Conservation (phyloP, 2,113 vertebrate species). For the Origma solitaria region DNA sequence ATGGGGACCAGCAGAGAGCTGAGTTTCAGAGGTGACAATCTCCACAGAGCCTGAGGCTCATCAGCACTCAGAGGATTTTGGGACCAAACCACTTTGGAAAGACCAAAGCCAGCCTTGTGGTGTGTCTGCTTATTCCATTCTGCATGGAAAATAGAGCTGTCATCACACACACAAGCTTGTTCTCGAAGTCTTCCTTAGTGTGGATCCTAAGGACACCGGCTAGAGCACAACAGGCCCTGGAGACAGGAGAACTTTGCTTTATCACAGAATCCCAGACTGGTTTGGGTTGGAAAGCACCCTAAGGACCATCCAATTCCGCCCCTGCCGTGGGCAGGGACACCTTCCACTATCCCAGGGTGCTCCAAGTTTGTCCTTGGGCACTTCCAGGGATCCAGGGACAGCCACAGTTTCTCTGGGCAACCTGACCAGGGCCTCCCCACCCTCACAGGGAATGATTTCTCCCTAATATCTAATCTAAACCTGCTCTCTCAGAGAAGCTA, state of each 20-base stretch:
- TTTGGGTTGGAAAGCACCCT: neutral
- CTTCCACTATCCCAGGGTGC: rapidly evolving
- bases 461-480: neutral
- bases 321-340: neutral
- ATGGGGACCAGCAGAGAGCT: neutral
- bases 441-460: neutral
- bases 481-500: neutral
- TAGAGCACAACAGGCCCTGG: neutral
- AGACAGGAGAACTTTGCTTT: neutral
- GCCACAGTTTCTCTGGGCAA: neutral
- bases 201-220: neutral
- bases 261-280: neutral
- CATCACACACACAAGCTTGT: neutral
- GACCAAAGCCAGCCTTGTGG: neutral
- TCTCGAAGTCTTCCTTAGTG: neutral
- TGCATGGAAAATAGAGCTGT: neutral
- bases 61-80: neutral
- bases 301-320: rapidly evolving
- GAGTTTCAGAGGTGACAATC: neutral
- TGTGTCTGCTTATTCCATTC: neutral
- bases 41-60: neutral
- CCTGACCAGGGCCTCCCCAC: rapidly evolving
- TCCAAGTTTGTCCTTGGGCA: neutral
- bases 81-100: neutral
- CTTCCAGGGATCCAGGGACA: neutral